Evolutionary conservation across 1,140 invertebrate genomes (phyloP), one percentile per base, ranked within the genome.

Genomic region (Antheraea pernyi): DNA sequence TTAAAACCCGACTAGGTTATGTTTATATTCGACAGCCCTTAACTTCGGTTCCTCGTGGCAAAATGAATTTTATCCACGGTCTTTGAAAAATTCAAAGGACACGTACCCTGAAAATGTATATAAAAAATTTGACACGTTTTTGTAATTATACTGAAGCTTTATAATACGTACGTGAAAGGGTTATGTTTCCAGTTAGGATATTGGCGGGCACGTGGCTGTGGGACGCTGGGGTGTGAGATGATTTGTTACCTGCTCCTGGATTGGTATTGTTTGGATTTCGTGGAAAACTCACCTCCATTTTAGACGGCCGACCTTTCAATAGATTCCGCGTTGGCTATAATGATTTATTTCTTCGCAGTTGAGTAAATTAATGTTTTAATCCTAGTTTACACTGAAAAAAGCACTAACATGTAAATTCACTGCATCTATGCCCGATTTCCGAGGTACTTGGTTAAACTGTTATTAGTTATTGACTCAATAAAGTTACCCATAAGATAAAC

Each of bases 231-330:
- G 19, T 59, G 67, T 69, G 59, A 67, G 66, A 67, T 72, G 64
- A 72, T 69, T 69, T 72, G 67, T 72, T 69, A 69, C 71, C 67
- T 72, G 62, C 48, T 62, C 70, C 70, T 61, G 66, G 68, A 46
- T 59, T 59, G 67, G 71, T 66, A 72, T 72, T 68, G 64, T 53
- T 22, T 53, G 70, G 70, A 61, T 68, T 69, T 67, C 64, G 61
- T 19, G 53, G 63, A 19, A 72, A 72, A 72, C 6, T 53, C 13
- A 53, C 16, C 46, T 6, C 46, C 1, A 0, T 16, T 53, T 16
- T 53, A 42, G 11, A 42, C 39, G 39, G 11, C 39, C 11, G 1
- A 53, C 46, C 46, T 53, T 11, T 53, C 46, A 53, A 53, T n/a
- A 53, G 46, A 53, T 53, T 53, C 16, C 11, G 6, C 16, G 9